Base-by-base conservation (phyloP, 2,888 invertebrate genomes). In the Rhynchonema sp. region DNA sequence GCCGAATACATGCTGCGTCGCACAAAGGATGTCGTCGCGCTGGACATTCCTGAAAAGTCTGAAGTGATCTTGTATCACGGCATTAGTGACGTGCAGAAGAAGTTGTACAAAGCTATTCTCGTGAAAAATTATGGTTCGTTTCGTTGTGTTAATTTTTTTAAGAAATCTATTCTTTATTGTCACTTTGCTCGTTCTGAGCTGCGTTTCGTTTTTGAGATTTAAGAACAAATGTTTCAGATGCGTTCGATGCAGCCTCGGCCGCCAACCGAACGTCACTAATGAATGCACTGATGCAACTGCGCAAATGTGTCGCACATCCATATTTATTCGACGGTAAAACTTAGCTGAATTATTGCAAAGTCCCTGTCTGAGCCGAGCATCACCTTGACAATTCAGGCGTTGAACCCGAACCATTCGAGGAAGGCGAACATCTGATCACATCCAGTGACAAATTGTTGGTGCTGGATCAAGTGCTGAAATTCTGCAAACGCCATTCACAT, bases 251-350 rank as follows among this genome's bases (percentile, higher is more conserved):
- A 6, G 49, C 49, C 61, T 1, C 58, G 46, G 1, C 55, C 46
- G 46, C 22, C 1, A 3, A 2, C 2, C 57, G 49, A 2, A 57
- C 56, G 55, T 59, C 60, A 1, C 54, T 66, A 52, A 61, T 73
- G 69, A 75, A 75, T 63, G 68, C 72, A 38, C 63, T 76, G 61
- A 72, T 75, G 71, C 75, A 76, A 65, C 67, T 76, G 22, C 63
- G 76, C 27, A 76, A 76, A 64, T 74, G 74, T 68, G 74, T 74
- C 28, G 68, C 70, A 61, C 76, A 76, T 64, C 76, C 76, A 0
- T 76, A 76, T 63, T 65, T 76, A n/a, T 76, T 76, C 69, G 71
- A 74, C 65, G 76, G 76, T 75, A 38, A 38, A n/a, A n/a, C n/a
- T n/a, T n/a, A n/a, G n/a, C n/a, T n/a, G n/a, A n/a, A n/a, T n/a